These are phyloP conservation scores for Mus caroli DNA, from an alignment of 2,797 vertebrate species.

Conservation along the genomic window DNA sequence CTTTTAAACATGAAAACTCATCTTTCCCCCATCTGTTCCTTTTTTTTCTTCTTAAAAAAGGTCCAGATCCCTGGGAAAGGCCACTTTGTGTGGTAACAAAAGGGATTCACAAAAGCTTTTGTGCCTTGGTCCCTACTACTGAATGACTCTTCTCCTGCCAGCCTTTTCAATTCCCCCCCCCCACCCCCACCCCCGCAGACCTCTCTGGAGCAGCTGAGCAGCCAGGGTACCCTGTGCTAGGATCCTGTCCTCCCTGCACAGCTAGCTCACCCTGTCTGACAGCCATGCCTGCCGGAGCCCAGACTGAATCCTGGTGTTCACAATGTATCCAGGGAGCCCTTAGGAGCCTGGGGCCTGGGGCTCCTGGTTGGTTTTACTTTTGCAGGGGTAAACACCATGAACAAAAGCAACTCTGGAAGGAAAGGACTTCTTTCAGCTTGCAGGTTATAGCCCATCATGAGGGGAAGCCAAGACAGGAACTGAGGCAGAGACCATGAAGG, in stretches of 20 bases:
- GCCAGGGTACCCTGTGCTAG: background rate
- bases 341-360: background rate
- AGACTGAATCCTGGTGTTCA: too few relatives aligned
- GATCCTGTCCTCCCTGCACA: background rate
- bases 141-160: background rate
- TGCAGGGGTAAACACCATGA: background rate
- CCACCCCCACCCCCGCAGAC: background rate
- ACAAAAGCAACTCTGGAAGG: background rate
- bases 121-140: background rate
- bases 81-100: constrained; percentile 12
- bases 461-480: background rate
- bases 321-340: background rate
- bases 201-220: background rate
- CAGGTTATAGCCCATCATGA: background rate
- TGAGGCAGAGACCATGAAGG: background rate
- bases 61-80: constrained; percentile 15
- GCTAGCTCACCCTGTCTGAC: background rate
- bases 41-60: constrained; percentile 10
- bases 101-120: constrained; percentile 32
- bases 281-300: background rate
- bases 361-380: background rate
- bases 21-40: constrained; percentile 40
- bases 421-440: background rate
- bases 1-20: background rate
- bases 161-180: background rate